Conservation (phyloP, 2,797 vertebrate genomes). For the Esox masquinongy region DNA sequence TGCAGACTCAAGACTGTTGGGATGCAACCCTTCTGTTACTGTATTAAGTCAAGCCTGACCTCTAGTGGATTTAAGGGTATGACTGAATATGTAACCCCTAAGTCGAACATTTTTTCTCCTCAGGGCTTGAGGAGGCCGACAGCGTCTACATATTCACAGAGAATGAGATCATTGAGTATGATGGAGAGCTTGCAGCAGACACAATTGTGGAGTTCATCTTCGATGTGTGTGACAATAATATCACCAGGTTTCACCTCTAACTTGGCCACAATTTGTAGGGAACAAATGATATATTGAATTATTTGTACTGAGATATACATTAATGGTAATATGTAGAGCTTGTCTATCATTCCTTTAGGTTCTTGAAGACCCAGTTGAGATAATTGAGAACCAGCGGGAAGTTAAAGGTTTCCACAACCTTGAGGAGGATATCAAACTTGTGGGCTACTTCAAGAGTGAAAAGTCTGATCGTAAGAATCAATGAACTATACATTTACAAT, state of each 20-base stretch:
- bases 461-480: constrained; percentile 86
- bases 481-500: background rate
- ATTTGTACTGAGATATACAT: background rate
- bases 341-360: constrained; percentile 67
- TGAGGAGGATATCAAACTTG: constrained; percentile 89
- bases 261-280: background rate
- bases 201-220: constrained; percentile 89
- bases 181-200: constrained; percentile 87
- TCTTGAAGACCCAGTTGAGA: constrained; percentile 89
- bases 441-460: constrained; percentile 91
- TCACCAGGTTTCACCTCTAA: constrained; percentile 21
- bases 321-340: constrained; percentile 1
- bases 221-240: constrained; percentile 78
- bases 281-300: background rate
- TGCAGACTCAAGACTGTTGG: background rate
- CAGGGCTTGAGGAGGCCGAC: constrained; percentile 84
- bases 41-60: constrained; percentile 14
- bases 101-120: background rate
- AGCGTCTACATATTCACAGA: constrained; percentile 86
- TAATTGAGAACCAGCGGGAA: constrained; percentile 83
- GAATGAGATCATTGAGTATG: constrained; percentile 88
- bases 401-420: constrained; percentile 84
- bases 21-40: background rate
- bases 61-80: constrained; percentile 28
- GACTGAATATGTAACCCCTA: background rate